Evolutionary conservation across 2,797 vertebrate genomes (phyloP).

Genomic region (Melopsittacus undulatus): DNA sequence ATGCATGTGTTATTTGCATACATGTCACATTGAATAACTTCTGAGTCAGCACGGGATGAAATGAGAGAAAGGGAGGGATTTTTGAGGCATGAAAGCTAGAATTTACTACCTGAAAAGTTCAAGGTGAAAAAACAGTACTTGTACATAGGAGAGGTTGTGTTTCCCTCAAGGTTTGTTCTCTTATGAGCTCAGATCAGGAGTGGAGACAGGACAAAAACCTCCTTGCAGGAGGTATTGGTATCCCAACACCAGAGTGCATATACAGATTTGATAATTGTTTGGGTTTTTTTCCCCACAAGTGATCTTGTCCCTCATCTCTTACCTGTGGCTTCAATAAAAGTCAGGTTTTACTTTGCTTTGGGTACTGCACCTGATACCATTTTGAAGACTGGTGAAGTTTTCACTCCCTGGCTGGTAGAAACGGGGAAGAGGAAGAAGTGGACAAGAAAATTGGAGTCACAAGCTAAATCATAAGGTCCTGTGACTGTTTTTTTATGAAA

Average conservation of each 20-base stretch:
- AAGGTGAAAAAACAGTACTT: not conserved
- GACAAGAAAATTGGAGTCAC: not conserved
- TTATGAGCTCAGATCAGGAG: not conserved
- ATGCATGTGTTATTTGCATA: not conserved
- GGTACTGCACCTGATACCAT: not conserved
- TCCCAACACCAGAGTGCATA: not conserved
- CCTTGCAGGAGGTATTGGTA: not conserved
- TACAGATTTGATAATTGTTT: not conserved
- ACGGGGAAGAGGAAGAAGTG: not conserved
- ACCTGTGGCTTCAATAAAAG: not conserved
- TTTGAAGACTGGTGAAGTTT: not conserved
- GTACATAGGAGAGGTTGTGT: not conserved
- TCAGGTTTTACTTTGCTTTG: not conserved
- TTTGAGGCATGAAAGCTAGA: not conserved
- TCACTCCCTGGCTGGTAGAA: not conserved
- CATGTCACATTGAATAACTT: not conserved
- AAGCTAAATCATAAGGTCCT: not conserved
- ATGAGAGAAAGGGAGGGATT: not conserved
- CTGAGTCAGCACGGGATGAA: not conserved
- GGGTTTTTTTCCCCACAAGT: rapidly evolving
- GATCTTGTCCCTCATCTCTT: not conserved
- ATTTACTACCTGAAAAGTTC: not conserved
- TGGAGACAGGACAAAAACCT: not conserved
- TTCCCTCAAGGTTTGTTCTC: not conserved
- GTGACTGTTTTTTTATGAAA: not conserved